Percentiles rank a stretch among this genome's conserved stretches.
These are phyloP conservation scores for Bovichtus diacanthus DNA, from an alignment of 2,797 vertebrate genomes.

Conservation along the genomic window DNA sequence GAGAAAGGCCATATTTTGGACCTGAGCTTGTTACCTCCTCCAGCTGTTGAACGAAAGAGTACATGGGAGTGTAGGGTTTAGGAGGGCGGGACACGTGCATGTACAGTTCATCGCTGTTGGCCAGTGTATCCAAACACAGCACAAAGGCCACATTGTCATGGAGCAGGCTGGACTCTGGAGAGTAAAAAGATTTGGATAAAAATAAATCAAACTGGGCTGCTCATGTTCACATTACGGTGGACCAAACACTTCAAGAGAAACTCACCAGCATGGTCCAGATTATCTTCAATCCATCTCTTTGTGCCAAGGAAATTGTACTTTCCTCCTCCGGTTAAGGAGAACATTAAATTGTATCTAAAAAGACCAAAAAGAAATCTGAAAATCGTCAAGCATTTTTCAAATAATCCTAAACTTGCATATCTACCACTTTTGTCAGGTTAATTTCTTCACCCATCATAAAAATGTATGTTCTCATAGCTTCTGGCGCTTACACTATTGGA, in stretches of 20 bases:
- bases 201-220: neutral
- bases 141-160: conserved; percentile 88
- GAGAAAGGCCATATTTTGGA: neutral
- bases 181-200: neutral
- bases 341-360: conserved; percentile 85
- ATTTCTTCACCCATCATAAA: neutral
- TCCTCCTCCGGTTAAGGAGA: conserved; percentile 87
- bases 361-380: conserved; percentile 1
- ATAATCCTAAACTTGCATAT: neutral
- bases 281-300: conserved; percentile 88
- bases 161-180: conserved; percentile 86
- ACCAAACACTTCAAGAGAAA: neutral
- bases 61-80: conserved; percentile 75
- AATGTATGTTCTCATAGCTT: neutral
- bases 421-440: too few relatives aligned
- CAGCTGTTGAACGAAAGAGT: conserved; percentile 81
- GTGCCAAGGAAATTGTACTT: conserved; percentile 89
- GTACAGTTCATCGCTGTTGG: conserved; percentile 81
- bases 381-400: neutral
- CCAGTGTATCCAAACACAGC: conserved; percentile 87
- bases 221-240: neutral
- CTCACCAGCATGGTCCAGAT: conserved; percentile 87
- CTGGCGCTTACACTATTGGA: neutral
- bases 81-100: conserved; percentile 87
- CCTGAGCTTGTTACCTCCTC: conserved; percentile 76